Evolutionary conservation across 2,888 invertebrate species (phyloP).

Genomic region (Agonopterix heracliana): DNA sequence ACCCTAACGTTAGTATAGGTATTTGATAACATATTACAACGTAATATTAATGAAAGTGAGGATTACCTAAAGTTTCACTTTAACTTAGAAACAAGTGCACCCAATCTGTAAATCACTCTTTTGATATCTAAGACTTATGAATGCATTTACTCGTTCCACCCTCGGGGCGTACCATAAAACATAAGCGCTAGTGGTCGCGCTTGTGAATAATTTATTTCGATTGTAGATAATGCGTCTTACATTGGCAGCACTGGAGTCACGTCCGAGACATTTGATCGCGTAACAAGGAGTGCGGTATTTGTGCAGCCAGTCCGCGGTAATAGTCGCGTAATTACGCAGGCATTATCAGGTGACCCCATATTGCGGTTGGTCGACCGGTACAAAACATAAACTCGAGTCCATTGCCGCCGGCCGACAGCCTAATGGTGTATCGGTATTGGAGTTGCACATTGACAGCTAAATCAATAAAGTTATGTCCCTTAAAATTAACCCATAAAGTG

Average conservation of each 20-base stretch:
- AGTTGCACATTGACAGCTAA: conserved; percentile 22
- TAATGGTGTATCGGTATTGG: not conserved
- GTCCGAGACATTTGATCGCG: conserved; percentile 68
- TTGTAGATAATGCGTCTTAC: conserved; percentile 60
- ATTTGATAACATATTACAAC: too few relatives aligned
- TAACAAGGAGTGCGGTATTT: conserved; percentile 63
- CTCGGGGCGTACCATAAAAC: conserved; percentile 7
- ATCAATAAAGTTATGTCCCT: too few relatives aligned
- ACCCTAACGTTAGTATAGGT: too few relatives aligned
- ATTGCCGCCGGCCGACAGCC: conserved; percentile 29
- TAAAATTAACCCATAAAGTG: too few relatives aligned
- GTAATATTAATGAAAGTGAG: too few relatives aligned
- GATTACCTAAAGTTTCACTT: too few relatives aligned
- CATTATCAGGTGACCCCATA: conserved; percentile 72
- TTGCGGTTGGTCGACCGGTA: conserved; percentile 48
- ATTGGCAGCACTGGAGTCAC: conserved; percentile 59
- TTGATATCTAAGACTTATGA: conserved; percentile 5
- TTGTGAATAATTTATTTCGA: conserved; percentile 30
- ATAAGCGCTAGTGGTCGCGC: conserved; percentile 45
- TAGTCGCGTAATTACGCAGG: conserved; percentile 62
- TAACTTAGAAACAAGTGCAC: too few relatives aligned
- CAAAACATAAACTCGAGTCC: conserved; percentile 21
- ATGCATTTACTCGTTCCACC: conserved; percentile 8
- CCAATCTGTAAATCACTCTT: conserved; percentile 1
- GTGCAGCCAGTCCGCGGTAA: conserved; percentile 39